These are phyloP conservation scores for Dendrolimus punctatus DNA, from an alignment of 1,140 invertebrate species.

Conservation along the genomic window DNA sequence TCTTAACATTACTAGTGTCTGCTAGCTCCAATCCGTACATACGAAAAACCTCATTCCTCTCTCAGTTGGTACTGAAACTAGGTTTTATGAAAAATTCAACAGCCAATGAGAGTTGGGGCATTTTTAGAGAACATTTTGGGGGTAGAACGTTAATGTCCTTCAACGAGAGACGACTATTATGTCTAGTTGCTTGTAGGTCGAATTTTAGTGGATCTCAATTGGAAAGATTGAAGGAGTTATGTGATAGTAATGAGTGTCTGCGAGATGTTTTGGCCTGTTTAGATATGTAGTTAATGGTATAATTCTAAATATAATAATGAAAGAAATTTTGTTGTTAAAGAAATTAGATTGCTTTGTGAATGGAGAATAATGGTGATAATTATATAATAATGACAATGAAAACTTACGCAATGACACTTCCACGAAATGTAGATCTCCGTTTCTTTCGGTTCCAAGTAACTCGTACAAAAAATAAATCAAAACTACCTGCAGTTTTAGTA, in stretches of 20 bases:
- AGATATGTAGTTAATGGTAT: conserved; percentile 7
- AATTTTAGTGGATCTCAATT: conserved; percentile 48
- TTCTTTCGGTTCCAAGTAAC: too few relatives aligned
- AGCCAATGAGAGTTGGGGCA: conserved; percentile 21
- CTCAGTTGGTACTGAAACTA: conserved; percentile 33
- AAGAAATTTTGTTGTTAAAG: too few relatives aligned
- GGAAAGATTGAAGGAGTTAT: conserved; percentile 54
- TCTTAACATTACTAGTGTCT: conserved; percentile 48
- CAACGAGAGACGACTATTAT: conserved; percentile 54
- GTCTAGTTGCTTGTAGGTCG: conserved; percentile 56
- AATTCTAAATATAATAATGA: too few relatives aligned
- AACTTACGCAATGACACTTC: too few relatives aligned
- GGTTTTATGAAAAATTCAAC: conserved; percentile 30
- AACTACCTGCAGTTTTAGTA: too few relatives aligned
- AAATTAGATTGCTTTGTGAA: too few relatives aligned
- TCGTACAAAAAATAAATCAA: too few relatives aligned
- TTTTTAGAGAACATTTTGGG: conserved; percentile 31
- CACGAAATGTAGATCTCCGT: too few relatives aligned
- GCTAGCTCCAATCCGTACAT: conserved; percentile 51
- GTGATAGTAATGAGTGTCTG: conserved; percentile 40
- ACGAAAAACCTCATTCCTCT: conserved; percentile 32
- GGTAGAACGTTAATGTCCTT: conserved; percentile 36
- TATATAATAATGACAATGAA: too few relatives aligned
- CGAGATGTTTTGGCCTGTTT: conserved; percentile 49
- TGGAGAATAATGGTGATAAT: too few relatives aligned